Percentiles rank a stretch among this genome's conserved stretches.
Conservation (phyloP, 2,888 invertebrate species). For the Acronicta aceris region DNA sequence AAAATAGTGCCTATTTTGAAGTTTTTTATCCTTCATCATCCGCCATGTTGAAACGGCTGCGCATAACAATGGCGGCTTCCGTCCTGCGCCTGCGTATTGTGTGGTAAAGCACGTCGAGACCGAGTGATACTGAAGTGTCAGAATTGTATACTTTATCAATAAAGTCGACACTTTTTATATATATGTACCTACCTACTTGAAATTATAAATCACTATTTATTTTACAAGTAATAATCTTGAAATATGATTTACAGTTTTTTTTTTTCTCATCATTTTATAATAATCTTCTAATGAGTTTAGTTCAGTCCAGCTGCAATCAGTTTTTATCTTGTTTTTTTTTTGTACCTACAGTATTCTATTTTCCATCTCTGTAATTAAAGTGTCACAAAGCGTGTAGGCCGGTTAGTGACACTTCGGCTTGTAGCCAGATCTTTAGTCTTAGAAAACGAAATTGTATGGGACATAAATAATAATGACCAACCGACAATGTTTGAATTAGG, state of each 20-base stretch:
- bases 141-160: conserved; percentile 16
- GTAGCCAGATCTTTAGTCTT: conserved; percentile 35
- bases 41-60: conserved; percentile 45
- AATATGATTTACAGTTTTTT: too few species aligned
- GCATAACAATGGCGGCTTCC: conserved; percentile 55
- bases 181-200: neutral
- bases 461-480: conserved; percentile 28
- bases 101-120: conserved; percentile 25
- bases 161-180: conserved; percentile 2
- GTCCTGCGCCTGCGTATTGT: conserved; percentile 42
- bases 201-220: conserved; percentile 9
- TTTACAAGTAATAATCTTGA: neutral
- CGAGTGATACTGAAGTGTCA: conserved; percentile 31
- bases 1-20: conserved; percentile 36
- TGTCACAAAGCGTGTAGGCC: conserved; percentile 27
- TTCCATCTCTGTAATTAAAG: conserved; percentile 27
- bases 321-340: neutral
- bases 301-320: neutral
- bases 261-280: too few species aligned
- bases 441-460: conserved; percentile 8
- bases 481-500: conserved; percentile 2
- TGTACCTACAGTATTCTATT: conserved; percentile 7
- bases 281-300: too few species aligned
- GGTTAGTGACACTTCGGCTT: conserved; percentile 41
- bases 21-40: conserved; percentile 36